Percentiles rank a stretch among this genome's conserved stretches.
Conservation (phyloP, 2,888 invertebrate genomes). For the Tenthredo scrophulariae region DNA sequence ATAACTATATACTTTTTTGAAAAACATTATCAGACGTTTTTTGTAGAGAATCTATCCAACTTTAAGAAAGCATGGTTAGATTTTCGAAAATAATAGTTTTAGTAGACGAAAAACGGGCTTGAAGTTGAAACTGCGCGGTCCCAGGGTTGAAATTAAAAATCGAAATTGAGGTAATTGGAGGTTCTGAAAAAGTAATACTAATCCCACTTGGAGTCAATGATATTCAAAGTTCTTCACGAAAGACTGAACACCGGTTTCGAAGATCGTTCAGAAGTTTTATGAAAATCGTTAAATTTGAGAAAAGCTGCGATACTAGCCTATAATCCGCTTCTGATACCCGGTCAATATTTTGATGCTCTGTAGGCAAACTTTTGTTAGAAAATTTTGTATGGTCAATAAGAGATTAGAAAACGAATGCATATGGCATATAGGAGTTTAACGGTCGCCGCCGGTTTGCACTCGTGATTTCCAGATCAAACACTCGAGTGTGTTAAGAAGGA, state of each 20-base stretch:
- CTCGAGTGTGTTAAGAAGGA: conserved; percentile 57
- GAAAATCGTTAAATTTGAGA: background rate
- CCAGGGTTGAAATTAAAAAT: no score
- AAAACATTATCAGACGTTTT: no score
- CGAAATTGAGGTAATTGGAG: no score
- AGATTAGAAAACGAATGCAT: conserved; percentile 22
- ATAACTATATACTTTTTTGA: no score
- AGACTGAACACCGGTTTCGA: no score
- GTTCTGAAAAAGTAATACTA: background rate
- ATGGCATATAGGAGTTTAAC: conserved; percentile 20
- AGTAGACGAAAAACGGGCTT: no score
- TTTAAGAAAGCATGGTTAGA: no score
- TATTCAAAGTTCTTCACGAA: no score
- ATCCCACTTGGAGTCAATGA: no score
- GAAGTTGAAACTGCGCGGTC: no score
- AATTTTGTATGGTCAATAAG: conserved; percentile 2
- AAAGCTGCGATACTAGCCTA: background rate
- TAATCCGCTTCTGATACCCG: background rate
- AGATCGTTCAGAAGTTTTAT: background rate
- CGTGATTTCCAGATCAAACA: conserved; percentile 72
- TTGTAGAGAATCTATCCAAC: no score
- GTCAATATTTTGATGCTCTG: background rate
- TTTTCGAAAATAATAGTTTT: no score
- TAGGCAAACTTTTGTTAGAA: background rate
- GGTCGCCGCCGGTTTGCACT: conserved; percentile 56